phyloP scores from a whole-genome alignment of 2,113 vertebrate genomes.

The Misgurnus mizolepis region DNA sequence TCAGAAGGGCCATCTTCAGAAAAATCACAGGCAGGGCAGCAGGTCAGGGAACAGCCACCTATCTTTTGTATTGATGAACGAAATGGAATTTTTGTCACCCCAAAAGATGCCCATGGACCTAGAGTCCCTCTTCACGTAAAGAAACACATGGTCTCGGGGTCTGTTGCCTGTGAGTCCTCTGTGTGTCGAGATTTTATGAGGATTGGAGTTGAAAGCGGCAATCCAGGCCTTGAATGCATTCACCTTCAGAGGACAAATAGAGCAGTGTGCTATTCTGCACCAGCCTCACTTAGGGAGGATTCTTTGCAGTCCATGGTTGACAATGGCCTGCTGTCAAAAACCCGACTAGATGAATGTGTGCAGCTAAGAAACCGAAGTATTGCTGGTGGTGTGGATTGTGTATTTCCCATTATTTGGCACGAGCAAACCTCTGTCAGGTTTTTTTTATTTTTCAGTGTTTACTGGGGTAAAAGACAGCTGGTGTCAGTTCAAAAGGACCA shows the following conservation, averaged over 20 bases:
- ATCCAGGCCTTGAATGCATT: neutral
- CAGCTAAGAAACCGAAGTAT: neutral
- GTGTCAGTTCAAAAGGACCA: constrained; percentile 5
- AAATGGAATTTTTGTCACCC: neutral
- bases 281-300: neutral
- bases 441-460: neutral
- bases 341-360: neutral
- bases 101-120: neutral
- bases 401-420: neutral
- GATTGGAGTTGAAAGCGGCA: neutral
- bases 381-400: neutral
- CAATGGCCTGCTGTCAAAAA: neutral
- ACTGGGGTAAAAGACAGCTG: neutral
- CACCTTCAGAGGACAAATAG: neutral
- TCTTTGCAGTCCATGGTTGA: neutral
- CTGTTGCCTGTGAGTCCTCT: neutral
- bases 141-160: neutral
- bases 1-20: no score
- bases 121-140: neutral
- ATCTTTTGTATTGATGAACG: neutral
- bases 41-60: neutral
- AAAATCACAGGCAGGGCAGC: no score
- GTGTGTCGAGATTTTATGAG: neutral
- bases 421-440: neutral
- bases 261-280: neutral